phyloP scores from a whole-genome alignment of 64 coral and sea anemone genomes.

The Porites lutea region DNA sequence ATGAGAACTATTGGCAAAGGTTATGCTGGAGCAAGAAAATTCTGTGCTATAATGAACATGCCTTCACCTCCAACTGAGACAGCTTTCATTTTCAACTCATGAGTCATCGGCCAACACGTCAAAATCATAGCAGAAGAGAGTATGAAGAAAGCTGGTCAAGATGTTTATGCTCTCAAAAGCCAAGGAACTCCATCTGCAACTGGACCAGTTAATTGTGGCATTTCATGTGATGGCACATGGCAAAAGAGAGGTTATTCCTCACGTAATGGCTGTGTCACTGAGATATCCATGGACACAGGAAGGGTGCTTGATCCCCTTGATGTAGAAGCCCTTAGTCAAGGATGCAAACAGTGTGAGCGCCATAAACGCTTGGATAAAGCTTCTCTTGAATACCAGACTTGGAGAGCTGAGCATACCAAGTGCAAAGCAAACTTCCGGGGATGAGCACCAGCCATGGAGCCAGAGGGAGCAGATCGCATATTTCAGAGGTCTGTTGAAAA shows the following conservation, averaged over 20 bases:
- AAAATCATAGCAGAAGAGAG: constrained; percentile 13
- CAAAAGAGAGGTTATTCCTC: constrained; percentile 35
- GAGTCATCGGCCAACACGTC: background rate
- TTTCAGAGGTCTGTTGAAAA: background rate
- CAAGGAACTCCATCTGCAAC: background rate
- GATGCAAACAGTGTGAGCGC: background rate
- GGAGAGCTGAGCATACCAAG: constrained; percentile 32
- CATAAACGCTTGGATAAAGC: background rate
- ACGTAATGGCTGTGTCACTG: background rate
- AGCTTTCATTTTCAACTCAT: background rate
- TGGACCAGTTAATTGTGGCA: background rate
- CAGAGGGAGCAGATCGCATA: background rate
- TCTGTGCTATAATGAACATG: constrained; percentile 66
- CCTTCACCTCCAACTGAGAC: constrained; percentile 42
- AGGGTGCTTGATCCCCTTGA: constrained; percentile 10
- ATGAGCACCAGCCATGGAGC: constrained; percentile 2
- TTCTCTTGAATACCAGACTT: background rate
- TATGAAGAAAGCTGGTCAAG: constrained; percentile 18
- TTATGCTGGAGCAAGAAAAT: constrained; percentile 50
- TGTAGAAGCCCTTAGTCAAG: background rate
- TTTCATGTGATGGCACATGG: constrained; percentile 50
- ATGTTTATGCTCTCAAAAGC: background rate
- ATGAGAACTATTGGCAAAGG: constrained; percentile 64
- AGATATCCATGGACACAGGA: background rate
- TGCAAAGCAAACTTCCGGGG: constrained; percentile 8